Conservation (phyloP, 2,888 invertebrate species). For the Chalcosyrphus nemorum region DNA sequence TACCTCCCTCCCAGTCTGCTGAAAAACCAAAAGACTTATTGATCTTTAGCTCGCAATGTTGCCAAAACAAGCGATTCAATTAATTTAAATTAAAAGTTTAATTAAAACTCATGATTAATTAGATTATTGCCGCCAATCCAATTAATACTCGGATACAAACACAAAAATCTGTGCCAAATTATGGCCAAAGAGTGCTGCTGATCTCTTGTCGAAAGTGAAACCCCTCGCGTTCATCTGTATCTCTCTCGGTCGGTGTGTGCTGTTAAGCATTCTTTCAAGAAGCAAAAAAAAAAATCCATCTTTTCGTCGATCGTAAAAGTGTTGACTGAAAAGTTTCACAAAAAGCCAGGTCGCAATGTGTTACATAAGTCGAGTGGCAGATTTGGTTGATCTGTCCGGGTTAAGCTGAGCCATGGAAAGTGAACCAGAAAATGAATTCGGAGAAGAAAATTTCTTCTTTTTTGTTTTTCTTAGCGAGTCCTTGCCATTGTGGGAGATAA, state of each 20-base stretch:
- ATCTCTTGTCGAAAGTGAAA: constrained; percentile 58
- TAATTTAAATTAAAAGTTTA: constrained; percentile 56
- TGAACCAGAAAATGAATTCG: constrained; percentile 35
- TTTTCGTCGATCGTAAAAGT: not conserved
- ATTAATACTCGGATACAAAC: constrained; percentile 11
- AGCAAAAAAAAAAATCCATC: constrained; percentile 23
- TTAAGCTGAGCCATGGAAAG: not conserved
- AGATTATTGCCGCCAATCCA: constrained; percentile 26
- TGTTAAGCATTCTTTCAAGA: constrained; percentile 46
- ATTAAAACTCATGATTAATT: constrained; percentile 64
- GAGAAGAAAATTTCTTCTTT: too few relatives aligned
- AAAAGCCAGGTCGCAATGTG: constrained; percentile 22
- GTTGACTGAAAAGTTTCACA: constrained; percentile 38
- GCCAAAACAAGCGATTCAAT: constrained; percentile 35
- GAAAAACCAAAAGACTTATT: constrained; percentile 11
- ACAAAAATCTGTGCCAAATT: constrained; percentile 49
- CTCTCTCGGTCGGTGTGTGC: too few relatives aligned
- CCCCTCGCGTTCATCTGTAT: constrained; percentile 27
- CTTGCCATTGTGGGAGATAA: constrained; percentile 46
- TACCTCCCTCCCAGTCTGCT: not conserved
- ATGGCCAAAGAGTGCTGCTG: not conserved
- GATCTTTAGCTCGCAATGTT: constrained; percentile 34
- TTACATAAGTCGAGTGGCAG: constrained; percentile 36
- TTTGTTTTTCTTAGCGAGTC: too few relatives aligned
- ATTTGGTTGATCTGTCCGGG: not conserved